phyloP scores from a whole-genome alignment of 2,888 invertebrate genomes.

The Operophtera brumata region DNA sequence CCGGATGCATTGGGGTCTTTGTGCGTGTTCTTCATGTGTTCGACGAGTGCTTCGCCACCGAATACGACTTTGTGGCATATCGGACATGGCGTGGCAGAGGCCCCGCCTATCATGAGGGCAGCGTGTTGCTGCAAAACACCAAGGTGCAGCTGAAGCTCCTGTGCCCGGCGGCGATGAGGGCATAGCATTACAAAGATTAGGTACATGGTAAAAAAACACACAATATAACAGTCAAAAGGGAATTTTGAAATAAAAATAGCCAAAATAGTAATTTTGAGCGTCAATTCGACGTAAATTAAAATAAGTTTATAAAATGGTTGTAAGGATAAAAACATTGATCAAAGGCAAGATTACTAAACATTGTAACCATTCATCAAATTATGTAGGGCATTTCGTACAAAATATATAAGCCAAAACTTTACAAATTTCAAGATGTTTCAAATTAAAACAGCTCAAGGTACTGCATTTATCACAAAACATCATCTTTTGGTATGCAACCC shows the following conservation, averaged over 20 bases:
- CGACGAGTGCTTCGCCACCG: conserved; percentile 95
- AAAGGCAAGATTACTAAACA: too few relatives aligned
- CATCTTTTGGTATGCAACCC: too few relatives aligned
- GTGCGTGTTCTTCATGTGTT: conserved; percentile 97
- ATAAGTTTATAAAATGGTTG: not conserved
- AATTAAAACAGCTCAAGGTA: too few relatives aligned
- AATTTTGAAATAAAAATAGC: conserved; percentile 56
- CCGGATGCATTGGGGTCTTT: conserved; percentile 95
- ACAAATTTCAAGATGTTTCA: too few relatives aligned
- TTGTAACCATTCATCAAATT: too few relatives aligned
- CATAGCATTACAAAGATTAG: conserved; percentile 74
- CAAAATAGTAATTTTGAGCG: conserved; percentile 57
- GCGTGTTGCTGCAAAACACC: conserved; percentile 98
- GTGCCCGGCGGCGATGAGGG: conserved; percentile 73
- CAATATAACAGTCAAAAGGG: conserved; percentile 46
- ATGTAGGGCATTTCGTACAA: too few relatives aligned
- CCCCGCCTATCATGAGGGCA: conserved; percentile 94
- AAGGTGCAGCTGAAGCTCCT: conserved; percentile 95
- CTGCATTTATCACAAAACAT: too few relatives aligned
- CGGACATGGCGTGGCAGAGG: conserved; percentile 94
- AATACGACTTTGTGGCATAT: conserved; percentile 97
- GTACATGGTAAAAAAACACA: conserved; percentile 52
- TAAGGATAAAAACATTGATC: too few relatives aligned
- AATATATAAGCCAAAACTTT: too few relatives aligned
- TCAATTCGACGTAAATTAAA: conserved; percentile 20